Percentiles rank a stretch among this genome's conserved stretches.
These are phyloP conservation scores for Xiphophorus couchianus DNA, from an alignment of 2,113 vertebrate genomes.

Conservation along the genomic window DNA sequence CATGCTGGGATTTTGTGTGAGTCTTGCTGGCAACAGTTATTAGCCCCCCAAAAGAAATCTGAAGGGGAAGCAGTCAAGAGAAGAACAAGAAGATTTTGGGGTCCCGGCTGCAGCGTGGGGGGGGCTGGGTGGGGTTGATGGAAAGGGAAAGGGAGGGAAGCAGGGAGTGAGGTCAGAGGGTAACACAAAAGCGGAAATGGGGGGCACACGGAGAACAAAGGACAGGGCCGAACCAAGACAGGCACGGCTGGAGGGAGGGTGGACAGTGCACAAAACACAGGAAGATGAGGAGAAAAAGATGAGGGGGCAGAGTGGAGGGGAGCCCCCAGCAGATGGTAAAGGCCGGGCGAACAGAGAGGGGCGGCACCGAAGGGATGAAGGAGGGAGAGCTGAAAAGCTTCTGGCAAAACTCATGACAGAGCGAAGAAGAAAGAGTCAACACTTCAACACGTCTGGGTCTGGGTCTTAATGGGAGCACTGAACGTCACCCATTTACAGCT, in stretches of 20 bases:
- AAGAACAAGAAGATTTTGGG: constrained; percentile 78
- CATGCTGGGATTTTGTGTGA: constrained; percentile 79
- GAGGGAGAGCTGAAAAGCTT: constrained; percentile 51
- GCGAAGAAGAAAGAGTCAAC: constrained; percentile 16
- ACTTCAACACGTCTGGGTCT: constrained; percentile 23
- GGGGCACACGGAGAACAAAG: constrained; percentile 74
- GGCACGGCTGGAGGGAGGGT: constrained; percentile 74
- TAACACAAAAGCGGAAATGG: constrained; percentile 75
- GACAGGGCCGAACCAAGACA: constrained; percentile 65
- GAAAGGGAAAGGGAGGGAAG: constrained; percentile 21
- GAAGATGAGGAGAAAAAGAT: constrained; percentile 80
- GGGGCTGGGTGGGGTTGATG: constrained; percentile 40
- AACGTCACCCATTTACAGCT: not conserved
- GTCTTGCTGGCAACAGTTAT: constrained; percentile 79
- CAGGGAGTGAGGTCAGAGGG: constrained; percentile 71
- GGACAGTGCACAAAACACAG: constrained; percentile 80
- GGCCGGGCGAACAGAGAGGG: constrained; percentile 62
- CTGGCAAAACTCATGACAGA: constrained; percentile 45
- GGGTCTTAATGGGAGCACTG: not conserved
- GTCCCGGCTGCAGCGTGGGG: constrained; percentile 36
- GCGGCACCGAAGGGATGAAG: constrained; percentile 24
- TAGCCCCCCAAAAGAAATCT: constrained; percentile 71
- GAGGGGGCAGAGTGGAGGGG: constrained; percentile 69
- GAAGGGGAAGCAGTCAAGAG: constrained; percentile 71
- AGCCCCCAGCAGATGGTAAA: constrained; percentile 76